These are phyloP conservation scores for Bombylius discolor DNA, from an alignment of 2,888 invertebrate species.

Conservation along the genomic window DNA sequence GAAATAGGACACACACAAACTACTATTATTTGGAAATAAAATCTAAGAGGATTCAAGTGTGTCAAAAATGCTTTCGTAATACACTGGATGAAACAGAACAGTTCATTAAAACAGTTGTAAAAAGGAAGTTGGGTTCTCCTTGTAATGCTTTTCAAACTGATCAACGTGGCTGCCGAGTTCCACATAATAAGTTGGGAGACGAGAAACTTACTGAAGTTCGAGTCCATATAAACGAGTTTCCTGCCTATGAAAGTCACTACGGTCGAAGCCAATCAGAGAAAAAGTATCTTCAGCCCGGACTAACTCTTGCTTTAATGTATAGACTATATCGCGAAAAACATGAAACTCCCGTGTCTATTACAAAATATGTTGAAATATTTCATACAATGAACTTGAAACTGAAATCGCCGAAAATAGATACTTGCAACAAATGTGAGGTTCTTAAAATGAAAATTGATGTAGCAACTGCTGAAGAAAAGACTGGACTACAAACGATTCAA, in stretches of 20 bases:
- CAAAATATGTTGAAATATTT: constrained; percentile 10
- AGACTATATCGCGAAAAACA: constrained; percentile 5
- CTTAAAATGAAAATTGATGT: neutral
- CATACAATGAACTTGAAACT: constrained; percentile 10
- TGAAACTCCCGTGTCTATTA: constrained; percentile 1
- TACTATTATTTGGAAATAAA: constrained; percentile 4
- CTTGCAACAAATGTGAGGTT: constrained; percentile 10
- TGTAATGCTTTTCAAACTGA: neutral
- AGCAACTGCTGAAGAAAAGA: neutral
- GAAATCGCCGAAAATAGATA: constrained; percentile 10
- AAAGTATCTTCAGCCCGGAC: constrained; percentile 1
- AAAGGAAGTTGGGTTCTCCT: neutral
- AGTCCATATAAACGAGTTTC: constrained; percentile 11
- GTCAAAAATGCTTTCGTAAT: constrained; percentile 9
- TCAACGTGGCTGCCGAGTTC: neutral
- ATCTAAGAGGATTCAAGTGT: constrained; percentile 6
- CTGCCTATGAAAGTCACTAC: constrained; percentile 10
- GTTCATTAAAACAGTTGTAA: constrained; percentile 8
- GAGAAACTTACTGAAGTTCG: constrained; percentile 5
- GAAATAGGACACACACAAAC: constrained; percentile 3
- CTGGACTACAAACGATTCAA: neutral
- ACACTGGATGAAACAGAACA: constrained; percentile 9
- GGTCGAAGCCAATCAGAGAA: constrained; percentile 3
- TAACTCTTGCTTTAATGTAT: constrained; percentile 8
- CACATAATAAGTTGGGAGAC: constrained; percentile 2